phyloP scores from a whole-genome alignment of 2,113 vertebrate genomes.

The Halcyon malimbica region DNA sequence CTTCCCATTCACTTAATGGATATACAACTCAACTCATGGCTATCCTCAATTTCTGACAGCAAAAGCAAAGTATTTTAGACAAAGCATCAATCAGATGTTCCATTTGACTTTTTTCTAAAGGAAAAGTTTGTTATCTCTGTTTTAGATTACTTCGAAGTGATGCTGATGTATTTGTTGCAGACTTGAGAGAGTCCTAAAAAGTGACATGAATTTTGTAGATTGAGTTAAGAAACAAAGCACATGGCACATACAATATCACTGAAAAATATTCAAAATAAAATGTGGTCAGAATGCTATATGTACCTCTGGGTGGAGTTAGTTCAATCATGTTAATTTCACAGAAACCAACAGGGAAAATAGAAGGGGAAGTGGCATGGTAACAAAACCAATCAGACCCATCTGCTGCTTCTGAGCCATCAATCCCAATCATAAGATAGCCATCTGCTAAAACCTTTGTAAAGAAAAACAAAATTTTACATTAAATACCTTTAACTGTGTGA shows the following conservation, averaged over 20 bases:
- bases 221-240: not conserved
- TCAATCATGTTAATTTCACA: conserved; percentile 99
- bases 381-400: conserved; percentile 99
- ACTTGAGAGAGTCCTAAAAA: not conserved
- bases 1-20: not conserved
- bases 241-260: conserved; percentile 40
- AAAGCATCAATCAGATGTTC: not conserved
- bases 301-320: conserved; percentile 97
- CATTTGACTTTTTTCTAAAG: not conserved
- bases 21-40: not conserved
- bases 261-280: conserved; percentile 33
- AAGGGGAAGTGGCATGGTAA: conserved; percentile 95
- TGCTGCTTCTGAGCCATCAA: conserved; percentile 97
- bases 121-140: not conserved
- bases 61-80: not conserved
- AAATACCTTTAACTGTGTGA: conserved; percentile 27
- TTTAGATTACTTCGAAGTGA: not conserved
- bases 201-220: not conserved
- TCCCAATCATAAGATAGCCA: conserved; percentile 98
- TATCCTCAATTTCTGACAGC: not conserved
- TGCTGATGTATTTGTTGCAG: not conserved
- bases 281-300: conserved; percentile 34
- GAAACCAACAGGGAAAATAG: conserved; percentile 98
- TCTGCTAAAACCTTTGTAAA: conserved; percentile 91
- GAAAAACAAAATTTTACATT: conserved; percentile 50